Evolutionary conservation across 2,888 invertebrate genomes (phyloP).

Genomic region (Parascotia fuliginaria): DNA sequence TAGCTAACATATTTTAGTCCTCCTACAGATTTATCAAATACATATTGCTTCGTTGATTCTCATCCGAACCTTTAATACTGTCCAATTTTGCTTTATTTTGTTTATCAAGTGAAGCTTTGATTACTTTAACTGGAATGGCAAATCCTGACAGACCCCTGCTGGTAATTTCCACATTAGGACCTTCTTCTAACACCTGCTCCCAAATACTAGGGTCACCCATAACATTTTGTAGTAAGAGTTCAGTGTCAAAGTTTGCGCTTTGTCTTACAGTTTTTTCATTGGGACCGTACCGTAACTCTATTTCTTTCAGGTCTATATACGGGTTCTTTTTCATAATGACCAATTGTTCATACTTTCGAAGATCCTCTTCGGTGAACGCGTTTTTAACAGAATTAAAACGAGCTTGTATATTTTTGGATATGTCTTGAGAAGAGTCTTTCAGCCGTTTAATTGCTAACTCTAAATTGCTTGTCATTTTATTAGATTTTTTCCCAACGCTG

Average conservation of each 20-base stretch:
- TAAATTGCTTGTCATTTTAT: slow-evolving; percentile 54
- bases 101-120: slow-evolving; percentile 15
- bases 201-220: slow-evolving; percentile 59
- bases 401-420: slow-evolving; percentile 43
- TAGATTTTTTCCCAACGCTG: slow-evolving; percentile 46
- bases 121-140: slow-evolving; percentile 63
- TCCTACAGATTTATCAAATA: background rate
- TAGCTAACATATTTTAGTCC: background rate
- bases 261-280: slow-evolving; percentile 59
- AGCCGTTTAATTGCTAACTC: slow-evolving; percentile 53
- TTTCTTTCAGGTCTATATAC: slow-evolving; percentile 71
- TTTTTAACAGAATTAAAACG: slow-evolving; percentile 43
- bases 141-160: slow-evolving; percentile 77
- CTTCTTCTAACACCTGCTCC: slow-evolving; percentile 60
- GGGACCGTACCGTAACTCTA: slow-evolving; percentile 65
- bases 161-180: slow-evolving; percentile 70
- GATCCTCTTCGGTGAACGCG: slow-evolving; percentile 58
- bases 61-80: background rate
- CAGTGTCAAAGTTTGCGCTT: slow-evolving; percentile 52
- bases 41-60: background rate
- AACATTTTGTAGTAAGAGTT: slow-evolving; percentile 31
- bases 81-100: background rate
- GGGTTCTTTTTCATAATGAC: slow-evolving; percentile 81
- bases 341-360: slow-evolving; percentile 70
- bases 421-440: slow-evolving; percentile 53